Evolutionary conservation across 2,113 vertebrate genomes (phyloP).

Genomic region (Xenopus laevis): DNA sequence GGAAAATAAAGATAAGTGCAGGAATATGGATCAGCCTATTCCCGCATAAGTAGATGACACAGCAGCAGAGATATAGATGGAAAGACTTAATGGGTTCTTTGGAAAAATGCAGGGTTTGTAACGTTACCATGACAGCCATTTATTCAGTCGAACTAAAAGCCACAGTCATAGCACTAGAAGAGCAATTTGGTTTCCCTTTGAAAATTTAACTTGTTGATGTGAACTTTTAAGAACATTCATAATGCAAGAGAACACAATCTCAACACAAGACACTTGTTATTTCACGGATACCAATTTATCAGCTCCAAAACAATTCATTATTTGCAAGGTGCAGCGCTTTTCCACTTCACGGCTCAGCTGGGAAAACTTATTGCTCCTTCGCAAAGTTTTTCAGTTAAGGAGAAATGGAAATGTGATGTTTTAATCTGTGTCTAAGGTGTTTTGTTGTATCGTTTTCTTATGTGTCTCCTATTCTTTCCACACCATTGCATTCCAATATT

Average conservation of each 20-base stretch:
- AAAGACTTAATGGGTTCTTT: constrained; percentile 38
- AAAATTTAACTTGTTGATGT: constrained; percentile 49
- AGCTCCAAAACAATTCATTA: constrained; percentile 60
- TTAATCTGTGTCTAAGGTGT: constrained; percentile 51
- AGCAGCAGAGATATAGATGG: constrained; percentile 36
- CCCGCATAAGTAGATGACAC: constrained; percentile 39
- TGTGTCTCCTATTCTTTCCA: constrained; percentile 45
- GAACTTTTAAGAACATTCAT: constrained; percentile 49
- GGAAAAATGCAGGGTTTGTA: constrained; percentile 43
- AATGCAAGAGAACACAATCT: constrained; percentile 44
- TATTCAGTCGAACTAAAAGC: constrained; percentile 40
- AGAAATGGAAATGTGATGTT: constrained; percentile 53
- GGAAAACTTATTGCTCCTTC: constrained; percentile 55
- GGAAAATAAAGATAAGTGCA: constrained; percentile 27
- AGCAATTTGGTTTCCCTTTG: constrained; percentile 44
- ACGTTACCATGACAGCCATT: constrained; percentile 44
- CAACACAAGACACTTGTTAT: constrained; percentile 50
- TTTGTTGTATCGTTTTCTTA: background rate
- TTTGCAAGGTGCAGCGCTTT: constrained; percentile 47
- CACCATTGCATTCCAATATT: constrained; percentile 59
- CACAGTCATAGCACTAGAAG: constrained; percentile 25
- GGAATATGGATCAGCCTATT: constrained; percentile 7
- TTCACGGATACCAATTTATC: constrained; percentile 52
- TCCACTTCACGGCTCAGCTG: constrained; percentile 51
- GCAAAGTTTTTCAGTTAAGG: constrained; percentile 57